Evolutionary conservation across 2,888 invertebrate species (phyloP), one percentile per base, ranked within the genome.

Genomic region (Dastarcus helophoroides): DNA sequence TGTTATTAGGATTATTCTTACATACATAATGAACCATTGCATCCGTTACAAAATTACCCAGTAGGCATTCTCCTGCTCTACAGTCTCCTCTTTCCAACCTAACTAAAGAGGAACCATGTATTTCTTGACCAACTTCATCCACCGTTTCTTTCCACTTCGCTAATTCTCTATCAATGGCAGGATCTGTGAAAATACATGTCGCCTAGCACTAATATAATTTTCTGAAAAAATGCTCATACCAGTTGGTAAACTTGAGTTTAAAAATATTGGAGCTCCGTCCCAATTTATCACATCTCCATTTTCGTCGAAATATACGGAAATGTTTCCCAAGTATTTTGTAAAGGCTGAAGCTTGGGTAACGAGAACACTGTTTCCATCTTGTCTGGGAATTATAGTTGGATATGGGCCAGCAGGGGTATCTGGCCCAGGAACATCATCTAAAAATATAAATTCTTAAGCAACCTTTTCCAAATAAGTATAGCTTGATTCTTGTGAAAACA

Each of bases 261-360:
- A n/a, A 29, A 71, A 77, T 36, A 84, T 71, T 0, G 85, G 85
- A 32, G 73, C 69, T 1, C 89, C 89, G 12, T 38, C 33, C 70
- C 76, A 85, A 5, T 58, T 48, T 4, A 63, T 56, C 1, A 85
- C 62, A 36, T 74, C 68, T 3, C 86, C 86, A 1, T 65, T 48
- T 0, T 68, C 62, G 54, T 88, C 71, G 50, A 86, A 80, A 43
- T 59, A 70, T 1, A 88, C 67, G 14, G 76, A 73, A 28, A 90
- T 65, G 51, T 78, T 72, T 7, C 89, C 89, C 22, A 90, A 61
- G 54, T 86, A 90, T 49, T 76, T 74, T 1, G 78, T 74, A 57
- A 73, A 80, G 32, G 76, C 73, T 0, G 74, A 70, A 1, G 82
- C 79, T 58, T 82, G 82, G 9, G 81, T 79, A 26, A 82, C 69